A percentile compares a stretch with the other conserved stretches of the same genome.
These are phyloP conservation scores for Yponomeuta sedellus DNA, from an alignment of 2,888 invertebrate genomes.

Conservation along the genomic window DNA sequence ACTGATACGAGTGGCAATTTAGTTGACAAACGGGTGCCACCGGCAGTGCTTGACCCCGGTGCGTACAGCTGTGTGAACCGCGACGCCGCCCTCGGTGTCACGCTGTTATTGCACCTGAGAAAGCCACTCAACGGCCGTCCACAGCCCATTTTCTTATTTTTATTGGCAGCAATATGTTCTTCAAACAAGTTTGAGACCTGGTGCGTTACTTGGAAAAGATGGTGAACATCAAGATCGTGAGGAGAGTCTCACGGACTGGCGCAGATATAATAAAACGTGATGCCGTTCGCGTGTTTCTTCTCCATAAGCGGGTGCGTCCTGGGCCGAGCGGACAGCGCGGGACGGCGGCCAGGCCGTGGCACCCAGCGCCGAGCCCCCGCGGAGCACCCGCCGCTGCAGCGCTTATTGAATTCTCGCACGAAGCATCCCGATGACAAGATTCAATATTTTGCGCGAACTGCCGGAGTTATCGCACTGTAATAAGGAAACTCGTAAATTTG, in stretches of 20 bases:
- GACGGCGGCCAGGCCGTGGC: constrained; percentile 30
- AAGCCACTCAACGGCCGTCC: constrained; percentile 52
- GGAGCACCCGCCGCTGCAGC: constrained; percentile 21
- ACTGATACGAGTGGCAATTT: constrained; percentile 4
- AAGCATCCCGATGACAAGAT: constrained; percentile 41
- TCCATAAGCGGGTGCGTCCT: constrained; percentile 52
- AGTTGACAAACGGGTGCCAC: constrained; percentile 22
- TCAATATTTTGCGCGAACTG: constrained; percentile 38
- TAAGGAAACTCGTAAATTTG: constrained; percentile 19
- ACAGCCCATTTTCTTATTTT: constrained; percentile 61
- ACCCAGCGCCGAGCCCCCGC: constrained; percentile 38
- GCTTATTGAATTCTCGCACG: constrained; percentile 66
- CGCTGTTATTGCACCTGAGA: constrained; percentile 54
- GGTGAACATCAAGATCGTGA: constrained; percentile 46
- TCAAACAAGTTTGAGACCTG: constrained; percentile 67
- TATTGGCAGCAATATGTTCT: constrained; percentile 60
- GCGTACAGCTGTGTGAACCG: constrained; percentile 46
- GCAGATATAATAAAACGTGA: constrained; percentile 35
- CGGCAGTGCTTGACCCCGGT: constrained; percentile 42
- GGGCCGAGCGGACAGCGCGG: constrained; percentile 41
- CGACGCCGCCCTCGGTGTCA: constrained; percentile 28
- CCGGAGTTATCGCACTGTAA: constrained; percentile 17
- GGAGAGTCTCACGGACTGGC: constrained; percentile 55
- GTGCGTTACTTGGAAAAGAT: constrained; percentile 52
- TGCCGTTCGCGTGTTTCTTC: constrained; percentile 59